These are phyloP conservation scores for Enteromius afrohamiltoni DNA, from an alignment of 2,797 vertebrate species.

Conservation along the genomic window DNA sequence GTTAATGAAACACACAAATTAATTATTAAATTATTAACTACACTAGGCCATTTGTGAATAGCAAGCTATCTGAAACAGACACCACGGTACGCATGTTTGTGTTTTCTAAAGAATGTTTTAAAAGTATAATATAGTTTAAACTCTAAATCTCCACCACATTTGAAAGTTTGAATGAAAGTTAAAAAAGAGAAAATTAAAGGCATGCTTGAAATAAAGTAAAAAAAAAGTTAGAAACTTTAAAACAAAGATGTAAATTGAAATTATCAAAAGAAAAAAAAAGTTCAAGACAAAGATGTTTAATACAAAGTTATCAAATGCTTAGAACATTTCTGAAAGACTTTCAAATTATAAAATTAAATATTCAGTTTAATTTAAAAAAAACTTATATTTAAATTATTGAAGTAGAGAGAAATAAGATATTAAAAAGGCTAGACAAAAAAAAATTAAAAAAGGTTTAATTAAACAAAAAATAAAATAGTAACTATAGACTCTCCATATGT, in stretches of 20 bases:
- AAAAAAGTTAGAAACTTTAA: background rate
- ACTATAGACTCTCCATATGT: background rate
- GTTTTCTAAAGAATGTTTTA: background rate
- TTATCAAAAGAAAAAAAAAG: too few species aligned
- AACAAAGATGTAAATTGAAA: background rate
- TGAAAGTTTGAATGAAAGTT: background rate
- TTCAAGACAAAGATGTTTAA: too few species aligned
- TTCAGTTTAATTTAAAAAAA: too few species aligned
- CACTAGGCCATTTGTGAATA: background rate
- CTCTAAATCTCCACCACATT: background rate
- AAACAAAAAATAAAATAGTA: background rate
- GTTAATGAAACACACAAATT: background rate
- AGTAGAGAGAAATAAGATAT: background rate
- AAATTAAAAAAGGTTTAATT: background rate
- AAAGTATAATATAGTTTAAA: background rate
- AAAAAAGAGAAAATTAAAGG: background rate
- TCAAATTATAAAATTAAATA: background rate
- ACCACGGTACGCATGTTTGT: background rate
- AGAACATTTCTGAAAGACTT: background rate
- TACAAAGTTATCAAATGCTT: background rate
- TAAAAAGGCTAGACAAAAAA: background rate
- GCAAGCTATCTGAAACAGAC: background rate
- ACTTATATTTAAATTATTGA: too few species aligned
- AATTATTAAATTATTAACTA: constrained; percentile 6
- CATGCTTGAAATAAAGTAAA: background rate